Evolutionary conservation across 64 coral and sea anemone species (phyloP).

Genomic region (Orbicella faveolata): DNA sequence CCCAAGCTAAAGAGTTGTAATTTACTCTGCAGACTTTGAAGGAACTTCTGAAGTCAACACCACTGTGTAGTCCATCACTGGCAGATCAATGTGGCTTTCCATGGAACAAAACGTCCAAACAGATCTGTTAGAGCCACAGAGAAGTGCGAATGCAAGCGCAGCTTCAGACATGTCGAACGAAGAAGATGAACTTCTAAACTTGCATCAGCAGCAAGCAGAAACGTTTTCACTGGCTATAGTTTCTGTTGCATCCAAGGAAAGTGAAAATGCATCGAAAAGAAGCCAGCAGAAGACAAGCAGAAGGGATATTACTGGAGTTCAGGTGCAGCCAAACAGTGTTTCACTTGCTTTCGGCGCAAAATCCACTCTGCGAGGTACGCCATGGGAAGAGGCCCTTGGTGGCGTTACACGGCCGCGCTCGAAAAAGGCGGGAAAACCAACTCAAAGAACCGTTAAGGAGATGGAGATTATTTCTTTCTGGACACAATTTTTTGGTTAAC

Average conservation of each 20-base stretch:
- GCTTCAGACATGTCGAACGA: not conserved
- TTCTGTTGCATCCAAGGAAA: not conserved
- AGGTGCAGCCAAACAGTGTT: not conserved
- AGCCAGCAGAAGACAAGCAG: not conserved
- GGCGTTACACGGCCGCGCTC: not conserved
- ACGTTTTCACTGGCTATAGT: not conserved
- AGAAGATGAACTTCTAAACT: not conserved
- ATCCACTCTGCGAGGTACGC: constrained; percentile 14
- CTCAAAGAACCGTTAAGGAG: constrained; percentile 2
- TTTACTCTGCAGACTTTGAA: not conserved
- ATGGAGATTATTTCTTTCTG: not conserved
- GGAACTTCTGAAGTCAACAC: too few relatives aligned
- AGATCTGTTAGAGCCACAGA: not conserved
- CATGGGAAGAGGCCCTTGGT: constrained; percentile 7
- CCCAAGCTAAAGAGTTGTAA: not conserved
- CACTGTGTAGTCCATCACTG: too few relatives aligned
- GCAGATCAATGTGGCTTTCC: not conserved
- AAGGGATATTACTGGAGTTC: not conserved
- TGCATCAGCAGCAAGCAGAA: not conserved
- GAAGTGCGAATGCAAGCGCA: not conserved
- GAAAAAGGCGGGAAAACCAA: not conserved
- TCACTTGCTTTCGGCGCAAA: not conserved
- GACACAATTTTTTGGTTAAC: constrained; percentile 16
- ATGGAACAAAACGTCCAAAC: not conserved
- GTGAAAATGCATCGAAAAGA: not conserved